Evolutionary conservation across 2,113 vertebrate genomes (phyloP).

Genomic region (Atractosteus spatula): DNA sequence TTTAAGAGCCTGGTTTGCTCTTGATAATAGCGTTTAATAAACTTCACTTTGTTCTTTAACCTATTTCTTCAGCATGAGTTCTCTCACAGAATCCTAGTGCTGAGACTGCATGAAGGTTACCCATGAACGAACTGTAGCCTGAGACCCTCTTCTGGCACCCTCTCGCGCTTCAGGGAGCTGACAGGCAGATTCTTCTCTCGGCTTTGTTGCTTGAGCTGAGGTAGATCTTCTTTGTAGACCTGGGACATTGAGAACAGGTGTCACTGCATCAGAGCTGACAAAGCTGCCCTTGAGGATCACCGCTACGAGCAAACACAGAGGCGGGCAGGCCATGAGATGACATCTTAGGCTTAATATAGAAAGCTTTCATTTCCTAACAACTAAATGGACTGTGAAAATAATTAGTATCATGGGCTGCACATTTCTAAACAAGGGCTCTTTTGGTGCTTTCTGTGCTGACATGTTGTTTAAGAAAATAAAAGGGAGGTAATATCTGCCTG

Average conservation of each 20-base stretch:
- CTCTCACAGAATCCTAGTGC: too few relatives aligned
- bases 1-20: too few relatives aligned
- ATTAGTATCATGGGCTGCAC: constrained; percentile 18
- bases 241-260: constrained; percentile 39
- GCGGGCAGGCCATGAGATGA: too few relatives aligned
- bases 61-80: too few relatives aligned
- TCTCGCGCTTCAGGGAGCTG: constrained; percentile 86
- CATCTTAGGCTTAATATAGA: neutral
- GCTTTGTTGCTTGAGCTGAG: constrained; percentile 87
- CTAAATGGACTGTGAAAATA: constrained; percentile 38
- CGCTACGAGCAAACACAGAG: too few relatives aligned
- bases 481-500: too few relatives aligned
- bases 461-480: too few relatives aligned
- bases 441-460: too few relatives aligned
- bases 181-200: constrained; percentile 82
- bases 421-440: neutral
- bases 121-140: constrained; percentile 93
- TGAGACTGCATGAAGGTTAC: constrained; percentile 50
- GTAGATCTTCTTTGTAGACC: constrained; percentile 98
- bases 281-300: too few relatives aligned
- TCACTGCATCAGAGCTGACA: too few relatives aligned
- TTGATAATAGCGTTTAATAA: too few relatives aligned
- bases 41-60: too few relatives aligned
- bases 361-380: constrained; percentile 8
- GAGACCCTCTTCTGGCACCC: constrained; percentile 86